A percentile compares a stretch with the other conserved stretches of the same genome.
phyloP scores from a whole-genome alignment of 2,888 invertebrate species.

The Leistus spinibarbis region DNA sequence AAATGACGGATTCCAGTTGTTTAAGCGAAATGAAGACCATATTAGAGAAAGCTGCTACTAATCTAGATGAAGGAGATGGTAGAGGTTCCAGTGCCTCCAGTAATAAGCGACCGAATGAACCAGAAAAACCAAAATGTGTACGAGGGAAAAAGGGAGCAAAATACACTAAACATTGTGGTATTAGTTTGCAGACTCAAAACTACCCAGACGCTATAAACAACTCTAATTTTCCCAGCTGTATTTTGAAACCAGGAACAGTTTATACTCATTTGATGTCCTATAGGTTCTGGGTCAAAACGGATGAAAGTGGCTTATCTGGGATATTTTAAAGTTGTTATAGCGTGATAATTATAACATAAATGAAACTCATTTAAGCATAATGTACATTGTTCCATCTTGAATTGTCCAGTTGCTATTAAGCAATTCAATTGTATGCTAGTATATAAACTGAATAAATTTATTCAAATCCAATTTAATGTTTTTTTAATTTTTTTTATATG shows the following conservation, averaged over 20 bases:
- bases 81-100: neutral
- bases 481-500: neutral
- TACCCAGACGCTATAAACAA: conserved; percentile 87
- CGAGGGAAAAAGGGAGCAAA: conserved; percentile 71
- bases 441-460: no score
- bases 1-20: neutral
- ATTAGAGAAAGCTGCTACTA: conserved; percentile 7
- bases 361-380: neutral
- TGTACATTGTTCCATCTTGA: neutral
- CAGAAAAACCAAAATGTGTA: conserved; percentile 42
- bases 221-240: conserved; percentile 73
- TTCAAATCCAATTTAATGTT: no score
- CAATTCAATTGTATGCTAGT: neutral
- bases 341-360: neutral
- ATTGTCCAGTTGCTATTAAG: neutral
- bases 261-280: conserved; percentile 76
- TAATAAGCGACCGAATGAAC: neutral
- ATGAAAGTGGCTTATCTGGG: conserved; percentile 22
- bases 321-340: conserved; percentile 1
- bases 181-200: conserved; percentile 89
- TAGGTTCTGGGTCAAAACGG: conserved; percentile 67
- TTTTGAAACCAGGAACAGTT: conserved; percentile 71
- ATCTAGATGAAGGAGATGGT: neutral
- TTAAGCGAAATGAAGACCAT: conserved; percentile 5
- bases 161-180: conserved; percentile 78